Evolutionary conservation across 2,888 invertebrate species (phyloP).

Genomic region (Atrina japonica): DNA sequence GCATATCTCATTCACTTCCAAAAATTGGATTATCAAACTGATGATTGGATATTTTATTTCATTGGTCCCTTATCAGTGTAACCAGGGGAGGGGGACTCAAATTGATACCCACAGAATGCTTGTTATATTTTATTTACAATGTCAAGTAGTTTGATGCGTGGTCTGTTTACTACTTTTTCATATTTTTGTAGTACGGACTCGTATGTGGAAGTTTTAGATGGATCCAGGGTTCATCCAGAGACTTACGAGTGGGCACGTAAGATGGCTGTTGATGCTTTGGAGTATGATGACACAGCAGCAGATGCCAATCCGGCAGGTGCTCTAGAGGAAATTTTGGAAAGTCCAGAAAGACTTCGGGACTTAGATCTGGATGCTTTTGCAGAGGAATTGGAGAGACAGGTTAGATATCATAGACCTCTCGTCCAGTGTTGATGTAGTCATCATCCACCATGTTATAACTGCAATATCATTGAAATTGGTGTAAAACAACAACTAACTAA

Average conservation of each 20-base stretch:
- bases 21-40: background rate
- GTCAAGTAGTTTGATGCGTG: conserved; percentile 15
- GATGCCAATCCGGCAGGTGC: conserved; percentile 97
- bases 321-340: conserved; percentile 97
- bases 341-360: conserved; percentile 96
- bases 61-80: no score
- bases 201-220: conserved; percentile 97
- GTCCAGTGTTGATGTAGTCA: no score
- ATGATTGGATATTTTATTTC: no score
- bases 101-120: no score
- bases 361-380: conserved; percentile 99
- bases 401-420: conserved; percentile 68
- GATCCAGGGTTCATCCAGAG: conserved; percentile 98
- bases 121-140: no score
- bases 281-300: conserved; percentile 93
- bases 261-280: conserved; percentile 99
- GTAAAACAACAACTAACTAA: no score
- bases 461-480: no score
- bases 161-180: conserved; percentile 2
- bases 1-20: no score
- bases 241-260: conserved; percentile 99
- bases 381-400: conserved; percentile 95
- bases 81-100: no score
- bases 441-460: no score
- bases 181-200: conserved; percentile 86